Base-by-base conservation (phyloP, 2,113 vertebrate species). In the Equus przewalskii region DNA sequence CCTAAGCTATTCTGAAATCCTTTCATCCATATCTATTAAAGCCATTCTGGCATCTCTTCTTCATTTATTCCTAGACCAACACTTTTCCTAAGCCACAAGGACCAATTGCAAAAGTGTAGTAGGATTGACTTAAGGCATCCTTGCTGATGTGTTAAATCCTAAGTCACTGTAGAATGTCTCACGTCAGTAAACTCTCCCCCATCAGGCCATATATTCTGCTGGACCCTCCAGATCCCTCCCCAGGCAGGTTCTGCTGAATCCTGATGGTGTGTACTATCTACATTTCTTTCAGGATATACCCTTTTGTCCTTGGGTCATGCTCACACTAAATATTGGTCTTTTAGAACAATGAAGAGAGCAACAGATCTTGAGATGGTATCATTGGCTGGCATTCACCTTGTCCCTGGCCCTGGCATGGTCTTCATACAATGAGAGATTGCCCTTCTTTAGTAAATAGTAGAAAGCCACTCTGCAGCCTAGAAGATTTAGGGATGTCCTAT, bases 401-500 rank as follows among this genome's bases (percentile, higher is more conserved):
- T 16, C 5, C 5, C 49, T 82, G 86, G 21, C 1, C 4, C 11
- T 86, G 49, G 0, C 0, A 22, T 36, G 15, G 7, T 81, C 9
- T 70, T 78, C 24, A 70, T 13, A 5, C 19, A 64, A 14, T 22
- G 13, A 91, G 54, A 70, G 13, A 44, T 11, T 9, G 6, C 51
- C 89, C 8, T 67, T 44, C 44, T 97, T 28, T 44, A 82, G 10
- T 83, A 65, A 88, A 67, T 12, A 41, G 54, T 62, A n/a, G 41
- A 18, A 18, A 4, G 3, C 11, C 5, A 36, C 15, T 83, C 41
- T 80, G 33, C 7, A 62, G 3, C 36, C 15, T 21, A 78, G 26
- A 75, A n/a, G n/a, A 7, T 36, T 65, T 58, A n/a, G 13, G 12
- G 5, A 76, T 82, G 3, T 73, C 80, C 8, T 80, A 19, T 60